These are phyloP conservation scores for Drosophila ananassae DNA, from an alignment of 1,140 invertebrate species.

Conservation along the genomic window DNA sequence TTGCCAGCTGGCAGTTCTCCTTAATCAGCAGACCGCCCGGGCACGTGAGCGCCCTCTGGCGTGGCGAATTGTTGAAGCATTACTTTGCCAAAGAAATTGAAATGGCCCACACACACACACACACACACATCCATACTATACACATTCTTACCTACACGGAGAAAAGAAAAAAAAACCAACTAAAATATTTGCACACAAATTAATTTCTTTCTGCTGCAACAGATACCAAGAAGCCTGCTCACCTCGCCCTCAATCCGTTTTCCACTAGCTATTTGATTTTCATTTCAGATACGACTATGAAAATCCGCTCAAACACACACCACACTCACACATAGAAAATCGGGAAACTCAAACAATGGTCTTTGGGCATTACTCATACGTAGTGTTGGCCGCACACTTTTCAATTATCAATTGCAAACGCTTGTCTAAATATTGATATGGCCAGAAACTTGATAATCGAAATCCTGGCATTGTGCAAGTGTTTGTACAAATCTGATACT, in stretches of 20 bases:
- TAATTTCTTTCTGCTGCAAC: constrained; percentile 39
- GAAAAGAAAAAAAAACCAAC: constrained; percentile 15
- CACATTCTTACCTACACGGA: neutral
- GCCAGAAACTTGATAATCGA: constrained; percentile 52
- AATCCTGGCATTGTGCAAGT: constrained; percentile 19
- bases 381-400: constrained; percentile 51
- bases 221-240: neutral
- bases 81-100: constrained; percentile 56
- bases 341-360: constrained; percentile 50
- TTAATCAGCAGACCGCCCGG: constrained; percentile 49
- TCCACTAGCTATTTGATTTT: constrained; percentile 52
- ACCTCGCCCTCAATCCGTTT: neutral
- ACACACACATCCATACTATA: neutral
- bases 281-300: constrained; percentile 48
- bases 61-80: constrained; percentile 59
- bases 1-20: constrained; percentile 52
- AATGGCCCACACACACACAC: constrained; percentile 34
- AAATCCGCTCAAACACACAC: constrained; percentile 34
- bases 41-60: constrained; percentile 47
- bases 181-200: constrained; percentile 60
- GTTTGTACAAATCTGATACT: constrained; percentile 33
- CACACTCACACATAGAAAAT: constrained; percentile 10
- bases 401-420: constrained; percentile 59
- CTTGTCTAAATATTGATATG: constrained; percentile 59
- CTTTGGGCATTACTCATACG: constrained; percentile 52